Evolutionary conservation across 2,888 invertebrate species (phyloP).

Genomic region (Lymantria monacha): DNA sequence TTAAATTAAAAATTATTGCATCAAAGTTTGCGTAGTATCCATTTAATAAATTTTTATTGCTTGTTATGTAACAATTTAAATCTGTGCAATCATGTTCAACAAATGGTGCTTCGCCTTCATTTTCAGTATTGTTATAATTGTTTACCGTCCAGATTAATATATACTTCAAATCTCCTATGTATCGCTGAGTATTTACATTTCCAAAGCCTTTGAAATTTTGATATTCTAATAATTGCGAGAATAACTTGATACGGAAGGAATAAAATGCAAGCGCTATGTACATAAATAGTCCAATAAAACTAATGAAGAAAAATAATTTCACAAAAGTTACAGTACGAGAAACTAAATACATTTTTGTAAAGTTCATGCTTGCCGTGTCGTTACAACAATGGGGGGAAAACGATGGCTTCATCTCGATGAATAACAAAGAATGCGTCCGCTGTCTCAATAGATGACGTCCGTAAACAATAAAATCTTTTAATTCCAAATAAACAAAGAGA

Average conservation of each 20-base stretch:
- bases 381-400: conserved; percentile 34
- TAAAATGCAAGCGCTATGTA: conserved; percentile 59
- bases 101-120: conserved; percentile 47
- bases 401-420: conserved; percentile 39
- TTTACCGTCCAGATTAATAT: conserved; percentile 54
- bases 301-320: conserved; percentile 64
- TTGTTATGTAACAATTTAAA: conserved; percentile 60
- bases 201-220: background rate
- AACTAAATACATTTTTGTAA: conserved; percentile 46
- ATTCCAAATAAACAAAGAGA: conserved; percentile 47
- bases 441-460: conserved; percentile 37
- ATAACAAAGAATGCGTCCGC: conserved; percentile 35
- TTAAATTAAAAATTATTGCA: conserved; percentile 57
- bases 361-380: conserved; percentile 23
- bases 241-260: conserved; percentile 55
- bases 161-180: conserved; percentile 45
- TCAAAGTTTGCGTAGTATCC: conserved; percentile 53
- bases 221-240: background rate
- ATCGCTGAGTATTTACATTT: conserved; percentile 12
- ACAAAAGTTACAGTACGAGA: conserved; percentile 53
- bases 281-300: conserved; percentile 55
- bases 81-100: conserved; percentile 47
- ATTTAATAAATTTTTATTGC: conserved; percentile 43
- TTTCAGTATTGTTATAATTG: conserved; percentile 3
- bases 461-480: conserved; percentile 55